Percentiles rank a stretch among this genome's conserved stretches.
Conservation (phyloP, 2,888 invertebrate genomes). For the Trachelus iudaicus region DNA sequence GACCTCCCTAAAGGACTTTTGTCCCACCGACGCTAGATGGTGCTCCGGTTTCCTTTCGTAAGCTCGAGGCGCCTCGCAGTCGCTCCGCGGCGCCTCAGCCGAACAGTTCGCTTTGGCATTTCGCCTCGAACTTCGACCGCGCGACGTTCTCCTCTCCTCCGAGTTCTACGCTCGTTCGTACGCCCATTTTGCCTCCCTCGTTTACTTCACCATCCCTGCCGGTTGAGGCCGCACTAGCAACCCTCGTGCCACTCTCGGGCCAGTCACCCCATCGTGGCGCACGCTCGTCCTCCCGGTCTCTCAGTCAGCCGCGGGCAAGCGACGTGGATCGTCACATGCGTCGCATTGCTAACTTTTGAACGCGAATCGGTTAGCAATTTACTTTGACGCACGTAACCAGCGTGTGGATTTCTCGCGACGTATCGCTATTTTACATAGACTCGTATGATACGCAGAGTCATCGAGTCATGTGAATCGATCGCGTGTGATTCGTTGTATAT, state of each 20-base stretch:
- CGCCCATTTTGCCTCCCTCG: conserved; percentile 20
- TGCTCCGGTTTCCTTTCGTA: conserved; percentile 41
- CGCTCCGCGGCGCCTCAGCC: conserved; percentile 49
- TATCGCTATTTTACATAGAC: neutral
- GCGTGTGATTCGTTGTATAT: neutral
- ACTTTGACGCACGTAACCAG: neutral
- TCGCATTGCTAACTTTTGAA: neutral
- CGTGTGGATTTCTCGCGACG: neutral
- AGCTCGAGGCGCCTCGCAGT: conserved; percentile 37
- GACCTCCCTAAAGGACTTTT: neutral
- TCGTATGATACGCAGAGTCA: neutral
- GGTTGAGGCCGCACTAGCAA: conserved; percentile 29
- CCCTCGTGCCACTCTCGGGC: conserved; percentile 12
- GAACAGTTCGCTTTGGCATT: conserved; percentile 39
- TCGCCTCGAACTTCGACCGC: conserved; percentile 21
- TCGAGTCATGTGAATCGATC: neutral
- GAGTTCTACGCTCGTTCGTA: neutral
- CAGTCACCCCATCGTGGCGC: conserved; percentile 21
- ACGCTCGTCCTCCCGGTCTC: conserved; percentile 25
- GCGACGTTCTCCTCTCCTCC: conserved; percentile 15
- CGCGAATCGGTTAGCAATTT: neutral
- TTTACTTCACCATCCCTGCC: conserved; percentile 35
- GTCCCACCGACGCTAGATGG: conserved; percentile 34
- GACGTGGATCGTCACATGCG: conserved; percentile 24
- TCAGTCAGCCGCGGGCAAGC: conserved; percentile 40